Evolutionary conservation across 2,888 invertebrate species (phyloP).

Genomic region (Leptinotarsa tumamoca): DNA sequence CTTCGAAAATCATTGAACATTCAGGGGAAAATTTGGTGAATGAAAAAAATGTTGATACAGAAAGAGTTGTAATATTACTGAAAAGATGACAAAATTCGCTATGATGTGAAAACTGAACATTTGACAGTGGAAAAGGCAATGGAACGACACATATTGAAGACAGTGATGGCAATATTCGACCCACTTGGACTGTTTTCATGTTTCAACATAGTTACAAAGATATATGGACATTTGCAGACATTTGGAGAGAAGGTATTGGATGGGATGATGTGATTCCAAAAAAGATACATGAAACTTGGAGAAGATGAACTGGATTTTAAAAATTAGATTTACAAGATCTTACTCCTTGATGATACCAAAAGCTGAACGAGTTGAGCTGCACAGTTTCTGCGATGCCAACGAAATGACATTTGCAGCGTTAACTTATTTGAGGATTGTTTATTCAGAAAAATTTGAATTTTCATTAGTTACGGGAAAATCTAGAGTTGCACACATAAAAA

Average conservation of each 20-base stretch:
- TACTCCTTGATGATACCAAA: neutral
- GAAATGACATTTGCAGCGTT: neutral
- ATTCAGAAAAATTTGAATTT: neutral
- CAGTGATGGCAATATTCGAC: too few relatives aligned
- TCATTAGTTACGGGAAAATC: neutral
- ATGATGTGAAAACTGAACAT: too few relatives aligned
- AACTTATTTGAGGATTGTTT: neutral
- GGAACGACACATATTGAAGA: too few relatives aligned
- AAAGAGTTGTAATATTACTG: too few relatives aligned
- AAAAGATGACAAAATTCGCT: too few relatives aligned
- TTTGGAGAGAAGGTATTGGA: constrained; percentile 18
- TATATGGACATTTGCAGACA: neutral
- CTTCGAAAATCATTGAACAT: too few relatives aligned
- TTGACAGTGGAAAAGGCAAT: too few relatives aligned
- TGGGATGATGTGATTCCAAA: neutral
- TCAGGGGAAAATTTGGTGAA: too few relatives aligned
- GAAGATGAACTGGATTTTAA: neutral
- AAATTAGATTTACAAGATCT: neutral
- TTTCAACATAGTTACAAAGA: too few relatives aligned
- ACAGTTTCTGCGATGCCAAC: constrained; percentile 15
- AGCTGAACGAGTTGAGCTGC: neutral
- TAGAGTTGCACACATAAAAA: neutral
- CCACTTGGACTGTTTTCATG: too few relatives aligned
- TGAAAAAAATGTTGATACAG: too few relatives aligned
- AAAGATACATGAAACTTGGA: neutral